These are phyloP conservation scores for Muraenolepis orangiensis DNA, from an alignment of 2,797 vertebrate genomes.

Conservation along the genomic window DNA sequence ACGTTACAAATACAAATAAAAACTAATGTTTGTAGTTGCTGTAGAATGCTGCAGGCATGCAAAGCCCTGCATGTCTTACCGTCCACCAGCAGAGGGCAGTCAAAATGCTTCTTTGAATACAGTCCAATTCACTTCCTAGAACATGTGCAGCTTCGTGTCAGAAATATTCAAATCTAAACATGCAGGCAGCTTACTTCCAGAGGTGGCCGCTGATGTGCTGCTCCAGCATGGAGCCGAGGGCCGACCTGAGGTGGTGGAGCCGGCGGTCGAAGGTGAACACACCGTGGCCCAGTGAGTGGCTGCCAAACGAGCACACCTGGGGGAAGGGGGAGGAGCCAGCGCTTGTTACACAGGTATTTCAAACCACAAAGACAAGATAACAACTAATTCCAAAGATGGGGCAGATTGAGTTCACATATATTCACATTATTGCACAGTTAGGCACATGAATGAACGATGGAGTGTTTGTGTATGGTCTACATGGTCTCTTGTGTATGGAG, in stretches of 20 bases:
- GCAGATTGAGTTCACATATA: too few species aligned
- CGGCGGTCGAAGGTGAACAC: conserved; percentile 88
- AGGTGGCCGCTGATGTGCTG: conserved; percentile 86
- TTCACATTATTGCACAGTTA: too few species aligned
- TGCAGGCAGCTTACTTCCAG: conserved; percentile 92
- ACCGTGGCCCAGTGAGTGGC: conserved; percentile 81
- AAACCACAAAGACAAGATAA: background rate
- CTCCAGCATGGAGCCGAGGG: conserved; percentile 89
- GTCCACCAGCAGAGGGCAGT: background rate
- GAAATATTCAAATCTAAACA: too few species aligned
- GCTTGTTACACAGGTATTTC: background rate
- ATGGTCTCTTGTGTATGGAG: too few species aligned
- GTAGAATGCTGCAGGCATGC: background rate
- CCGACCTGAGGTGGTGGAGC: conserved; percentile 86
- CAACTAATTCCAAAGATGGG: too few species aligned
- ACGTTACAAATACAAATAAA: too few species aligned
- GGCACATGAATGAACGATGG: too few species aligned
- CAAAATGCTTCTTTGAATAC: background rate
- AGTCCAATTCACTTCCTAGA: background rate
- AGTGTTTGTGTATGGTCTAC: too few species aligned
- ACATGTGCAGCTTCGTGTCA: background rate
- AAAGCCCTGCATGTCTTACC: background rate
- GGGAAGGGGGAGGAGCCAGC: background rate
- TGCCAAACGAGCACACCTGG: conserved; percentile 88
- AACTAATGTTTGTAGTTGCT: background rate